A percentile compares a stretch with the other conserved stretches of the same genome.
Conservation (phyloP, 2,888 invertebrate species). For the Hartigia nigra region DNA sequence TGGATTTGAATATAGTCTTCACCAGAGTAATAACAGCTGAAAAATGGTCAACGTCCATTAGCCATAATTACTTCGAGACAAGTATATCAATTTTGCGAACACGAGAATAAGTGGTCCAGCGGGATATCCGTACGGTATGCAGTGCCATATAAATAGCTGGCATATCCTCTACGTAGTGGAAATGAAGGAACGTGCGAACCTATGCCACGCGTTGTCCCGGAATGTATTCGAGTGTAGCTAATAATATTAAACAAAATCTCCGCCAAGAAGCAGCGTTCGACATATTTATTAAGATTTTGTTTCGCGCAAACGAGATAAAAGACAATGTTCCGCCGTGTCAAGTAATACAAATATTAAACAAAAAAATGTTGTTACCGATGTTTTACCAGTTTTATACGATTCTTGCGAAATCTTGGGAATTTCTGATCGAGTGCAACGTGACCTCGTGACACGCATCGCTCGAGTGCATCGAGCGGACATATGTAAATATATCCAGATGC, state of each 20-base stretch:
- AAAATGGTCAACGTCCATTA: background rate
- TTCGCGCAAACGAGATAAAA: background rate
- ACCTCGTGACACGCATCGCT: constrained; percentile 31
- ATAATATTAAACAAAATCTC: constrained; percentile 23
- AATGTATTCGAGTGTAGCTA: constrained; percentile 13
- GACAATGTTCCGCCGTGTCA: background rate
- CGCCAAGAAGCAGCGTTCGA: constrained; percentile 12
- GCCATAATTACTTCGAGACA: constrained; percentile 36
- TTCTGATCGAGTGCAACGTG: constrained; percentile 8
- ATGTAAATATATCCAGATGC: constrained; percentile 11
- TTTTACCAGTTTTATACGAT: background rate
- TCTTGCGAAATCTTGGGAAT: background rate
- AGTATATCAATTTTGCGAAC: constrained; percentile 28
- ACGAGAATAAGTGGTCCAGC: constrained; percentile 21
- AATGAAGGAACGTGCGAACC: constrained; percentile 1
- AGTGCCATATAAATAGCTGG: constrained; percentile 4
- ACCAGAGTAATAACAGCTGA: constrained; percentile 3
- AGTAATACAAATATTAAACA: too few species aligned
- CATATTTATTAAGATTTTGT: background rate
- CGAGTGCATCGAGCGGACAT: constrained; percentile 30
- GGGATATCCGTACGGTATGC: constrained; percentile 12
- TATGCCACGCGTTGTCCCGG: constrained; percentile 2
- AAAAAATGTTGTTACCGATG: too few species aligned
- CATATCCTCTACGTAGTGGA: constrained; percentile 54
- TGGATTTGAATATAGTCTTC: background rate